A percentile compares a stretch with the other conserved stretches of the same genome.
These are phyloP conservation scores for Oreochromis spilurus DNA, from an alignment of 2,113 vertebrate species.

Conservation along the genomic window DNA sequence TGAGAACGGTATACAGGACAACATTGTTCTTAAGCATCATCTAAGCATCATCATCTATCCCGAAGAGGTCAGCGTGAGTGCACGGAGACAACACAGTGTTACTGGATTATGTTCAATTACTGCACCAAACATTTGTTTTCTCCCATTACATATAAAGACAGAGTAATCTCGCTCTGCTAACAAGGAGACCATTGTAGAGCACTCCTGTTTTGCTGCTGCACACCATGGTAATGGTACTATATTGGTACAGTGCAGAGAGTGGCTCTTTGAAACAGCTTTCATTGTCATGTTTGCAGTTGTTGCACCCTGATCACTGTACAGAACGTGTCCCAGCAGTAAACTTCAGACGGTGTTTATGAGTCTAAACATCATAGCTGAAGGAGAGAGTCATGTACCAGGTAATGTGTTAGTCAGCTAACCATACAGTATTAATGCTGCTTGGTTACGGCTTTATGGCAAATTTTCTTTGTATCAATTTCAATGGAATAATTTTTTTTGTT, in stretches of 20 bases:
- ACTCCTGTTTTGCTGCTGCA: background rate
- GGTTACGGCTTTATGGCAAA: too few relatives aligned
- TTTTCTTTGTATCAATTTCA: background rate
- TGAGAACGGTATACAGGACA: slow-evolving; percentile 45
- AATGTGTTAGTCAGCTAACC: background rate
- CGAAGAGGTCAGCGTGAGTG: slow-evolving; percentile 36
- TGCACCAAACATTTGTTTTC: slow-evolving; percentile 67
- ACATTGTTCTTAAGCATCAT: slow-evolving; percentile 29
- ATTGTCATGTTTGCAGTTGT: background rate
- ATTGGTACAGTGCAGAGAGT: background rate
- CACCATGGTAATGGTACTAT: background rate
- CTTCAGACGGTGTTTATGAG: background rate
- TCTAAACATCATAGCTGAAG: background rate
- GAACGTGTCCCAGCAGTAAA: background rate
- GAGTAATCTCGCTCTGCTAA: slow-evolving; percentile 17
- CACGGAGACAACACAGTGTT: slow-evolving; percentile 5
- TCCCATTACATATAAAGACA: slow-evolving; percentile 26
- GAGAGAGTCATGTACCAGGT: background rate
- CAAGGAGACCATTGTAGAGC: slow-evolving; percentile 6
- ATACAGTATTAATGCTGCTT: background rate
- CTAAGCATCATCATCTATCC: slow-evolving; percentile 12
- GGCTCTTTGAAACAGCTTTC: background rate
- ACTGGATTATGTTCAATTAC: slow-evolving; percentile 46
- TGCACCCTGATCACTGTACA: background rate
- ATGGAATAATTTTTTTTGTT: background rate